phyloP scores from a whole-genome alignment of 2,797 vertebrate genomes.

The Schizothorax lantsangensis region DNA sequence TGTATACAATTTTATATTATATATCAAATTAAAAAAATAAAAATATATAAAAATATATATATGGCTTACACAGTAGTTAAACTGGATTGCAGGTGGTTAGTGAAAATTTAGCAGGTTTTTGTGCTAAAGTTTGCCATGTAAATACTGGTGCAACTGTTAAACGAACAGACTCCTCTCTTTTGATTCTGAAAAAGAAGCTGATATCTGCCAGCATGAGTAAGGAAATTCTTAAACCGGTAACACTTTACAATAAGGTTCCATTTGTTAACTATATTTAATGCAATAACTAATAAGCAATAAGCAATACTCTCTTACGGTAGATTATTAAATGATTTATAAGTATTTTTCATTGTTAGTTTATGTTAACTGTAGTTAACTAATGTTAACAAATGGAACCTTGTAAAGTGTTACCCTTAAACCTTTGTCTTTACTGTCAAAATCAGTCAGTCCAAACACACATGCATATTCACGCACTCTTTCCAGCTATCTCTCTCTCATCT shows the following conservation, averaged over 20 bases:
- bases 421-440: conserved; percentile 11
- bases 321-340: neutral
- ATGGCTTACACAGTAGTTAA: neutral
- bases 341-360: neutral
- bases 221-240: neutral
- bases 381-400: neutral
- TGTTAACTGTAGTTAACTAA: neutral
- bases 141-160: neutral
- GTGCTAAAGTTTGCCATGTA: neutral
- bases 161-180: neutral
- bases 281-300: neutral
- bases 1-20: too few species aligned
- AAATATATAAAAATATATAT: too few species aligned
- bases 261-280: neutral
- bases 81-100: neutral
- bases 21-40: too few species aligned
- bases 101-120: neutral
- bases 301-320: neutral
- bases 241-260: too few species aligned
- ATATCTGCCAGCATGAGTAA: neutral
- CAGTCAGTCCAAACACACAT: conserved; percentile 16
- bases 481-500: conserved; percentile 43
- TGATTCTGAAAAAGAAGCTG: neutral
- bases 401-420: neutral
- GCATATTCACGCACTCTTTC: conserved; percentile 34